Base-by-base conservation (phyloP, 2,113 vertebrate genomes). In the Oreotrochilus melanogaster region DNA sequence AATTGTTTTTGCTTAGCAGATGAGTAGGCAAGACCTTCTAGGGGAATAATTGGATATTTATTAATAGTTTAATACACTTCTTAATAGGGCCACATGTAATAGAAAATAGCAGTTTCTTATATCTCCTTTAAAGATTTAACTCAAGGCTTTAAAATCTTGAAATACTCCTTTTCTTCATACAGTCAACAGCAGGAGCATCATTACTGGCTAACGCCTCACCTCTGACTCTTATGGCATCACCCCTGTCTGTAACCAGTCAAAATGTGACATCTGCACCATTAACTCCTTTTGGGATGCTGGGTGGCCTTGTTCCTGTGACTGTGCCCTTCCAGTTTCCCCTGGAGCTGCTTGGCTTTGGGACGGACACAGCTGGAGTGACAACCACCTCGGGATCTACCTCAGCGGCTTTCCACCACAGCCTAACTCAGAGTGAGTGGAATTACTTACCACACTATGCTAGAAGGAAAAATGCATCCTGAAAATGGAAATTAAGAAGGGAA, bases 251-350 rank as follows among this genome's bases (percentile, higher is more conserved):
- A 98, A 98, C 98, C 95, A 98, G 98, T 98, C 98, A 98, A 97
- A 98, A 98, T 15, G 97, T 98, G 96, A 96, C 97, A 0, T 95
- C 97, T 90, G 75, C 97, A 81, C 96, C 98, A 64, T 93, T 98
- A 84, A 95, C 97, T 96, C 98, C 98, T 48, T 99, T 99, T 88
- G 99, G 99, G 97, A 99, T 99, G 99, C 98, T 99, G 97, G 99
- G 99, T 81, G 99, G 99, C 83, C 98, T 99, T 98, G 99, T 99
- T 96, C 99, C 99, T 60, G 99, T 99, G 76, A 99, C 99, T 62
- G 98, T 99, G 97, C 99, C 99, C 97, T 99, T 99, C 98, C 99
- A 99, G 98, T 99, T 99, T 98, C 99, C 99, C 69, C 95, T 98
- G 98, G 98, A 98, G 91, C 98, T 99, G 89, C 98, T 99, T 56